phyloP scores from a whole-genome alignment of 2,888 invertebrate genomes.

The Diogma glabrata region DNA sequence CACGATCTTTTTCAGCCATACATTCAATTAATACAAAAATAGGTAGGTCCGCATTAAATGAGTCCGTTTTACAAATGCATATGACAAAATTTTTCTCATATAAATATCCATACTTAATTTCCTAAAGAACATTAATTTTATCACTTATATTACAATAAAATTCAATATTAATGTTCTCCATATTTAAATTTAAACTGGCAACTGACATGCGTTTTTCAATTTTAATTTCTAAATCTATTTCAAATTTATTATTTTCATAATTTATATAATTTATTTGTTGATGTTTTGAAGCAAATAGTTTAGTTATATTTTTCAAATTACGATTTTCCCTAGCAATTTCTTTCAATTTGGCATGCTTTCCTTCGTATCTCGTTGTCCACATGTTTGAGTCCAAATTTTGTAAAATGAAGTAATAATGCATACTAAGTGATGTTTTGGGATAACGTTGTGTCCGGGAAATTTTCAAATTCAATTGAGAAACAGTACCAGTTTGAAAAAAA shows the following conservation, averaged over 20 bases:
- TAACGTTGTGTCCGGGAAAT: neutral
- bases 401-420: neutral
- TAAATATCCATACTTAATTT: slow-evolving; percentile 2
- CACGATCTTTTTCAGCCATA: too few species aligned
- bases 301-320: neutral
- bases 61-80: neutral
- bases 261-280: slow-evolving; percentile 3
- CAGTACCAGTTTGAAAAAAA: too few species aligned
- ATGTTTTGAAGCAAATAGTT: neutral
- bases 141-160: neutral
- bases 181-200: neutral
- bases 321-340: neutral
- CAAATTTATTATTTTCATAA: neutral
- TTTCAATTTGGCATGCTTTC: neutral
- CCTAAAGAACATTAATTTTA: neutral
- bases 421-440: neutral
- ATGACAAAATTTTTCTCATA: neutral
- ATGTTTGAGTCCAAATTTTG: neutral
- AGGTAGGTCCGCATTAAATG: too few species aligned
- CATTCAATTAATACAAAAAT: too few species aligned
- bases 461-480: too few species aligned
- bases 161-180: neutral
- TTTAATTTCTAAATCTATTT: neutral
- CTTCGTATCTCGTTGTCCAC: neutral
- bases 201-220: neutral